Evolutionary conservation across 2,797 vertebrate species (phyloP).

Genomic region (Malacoctenus gilli): DNA sequence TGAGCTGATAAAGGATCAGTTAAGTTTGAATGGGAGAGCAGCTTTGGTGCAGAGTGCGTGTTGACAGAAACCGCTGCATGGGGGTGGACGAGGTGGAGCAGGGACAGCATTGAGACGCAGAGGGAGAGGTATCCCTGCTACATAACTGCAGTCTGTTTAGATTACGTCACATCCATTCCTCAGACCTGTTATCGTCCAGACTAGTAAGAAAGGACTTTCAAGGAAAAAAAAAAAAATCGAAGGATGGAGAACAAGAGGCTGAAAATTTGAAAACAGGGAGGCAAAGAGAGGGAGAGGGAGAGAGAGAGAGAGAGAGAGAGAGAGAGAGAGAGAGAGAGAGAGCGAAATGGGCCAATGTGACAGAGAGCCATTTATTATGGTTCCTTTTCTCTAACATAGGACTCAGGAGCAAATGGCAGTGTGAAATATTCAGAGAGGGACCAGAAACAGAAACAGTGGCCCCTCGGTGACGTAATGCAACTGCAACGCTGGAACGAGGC

Average conservation of each 20-base stretch:
- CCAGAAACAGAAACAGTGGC: constrained; percentile 57
- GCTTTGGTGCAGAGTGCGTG: too few species aligned
- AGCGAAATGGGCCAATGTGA: constrained; percentile 60
- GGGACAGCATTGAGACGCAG: constrained; percentile 15
- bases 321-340: constrained; percentile 12
- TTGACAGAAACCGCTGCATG: constrained; percentile 41
- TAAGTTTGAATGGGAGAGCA: too few species aligned
- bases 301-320: constrained; percentile 30
- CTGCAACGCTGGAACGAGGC: constrained; percentile 68
- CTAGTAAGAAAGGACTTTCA: constrained; percentile 28
- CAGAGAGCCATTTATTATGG: constrained; percentile 65
- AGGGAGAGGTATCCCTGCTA: constrained; percentile 57
- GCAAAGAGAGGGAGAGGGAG: constrained; percentile 21
- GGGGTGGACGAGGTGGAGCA: constrained; percentile 36
- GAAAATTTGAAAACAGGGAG: constrained; percentile 38
- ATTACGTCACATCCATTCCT: constrained; percentile 77
- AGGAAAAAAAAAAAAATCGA: constrained; percentile 28
- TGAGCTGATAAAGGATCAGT: too few species aligned
- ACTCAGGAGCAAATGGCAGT: constrained; percentile 51
- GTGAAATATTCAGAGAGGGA: constrained; percentile 77
- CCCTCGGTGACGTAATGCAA: constrained; percentile 71
- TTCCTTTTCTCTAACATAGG: constrained; percentile 61
- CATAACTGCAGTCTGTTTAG: constrained; percentile 63
- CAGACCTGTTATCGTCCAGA: constrained; percentile 64
- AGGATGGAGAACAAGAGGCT: constrained; percentile 32